Evolutionary conservation across 2,797 vertebrate species (phyloP), one percentile per base, ranked within the genome.

Genomic region (Pipistrellus kuhlii): DNA sequence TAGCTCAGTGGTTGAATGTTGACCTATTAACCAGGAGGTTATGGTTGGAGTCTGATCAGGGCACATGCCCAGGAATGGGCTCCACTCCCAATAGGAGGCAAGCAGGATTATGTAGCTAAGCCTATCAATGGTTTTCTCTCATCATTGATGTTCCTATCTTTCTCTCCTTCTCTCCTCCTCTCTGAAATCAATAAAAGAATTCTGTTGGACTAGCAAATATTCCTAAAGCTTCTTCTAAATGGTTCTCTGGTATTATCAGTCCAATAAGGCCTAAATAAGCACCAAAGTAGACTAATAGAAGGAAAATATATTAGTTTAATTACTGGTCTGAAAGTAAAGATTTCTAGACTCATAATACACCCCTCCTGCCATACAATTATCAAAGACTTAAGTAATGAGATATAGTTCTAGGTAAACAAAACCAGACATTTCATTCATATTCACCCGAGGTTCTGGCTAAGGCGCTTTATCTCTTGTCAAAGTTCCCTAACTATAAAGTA

Each of bases 401-500:
- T 59, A 0, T 57, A 77, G 20, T 8, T 85, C 11, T 13, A 82
- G 25, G 21, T 59, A 85, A 93, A 66, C n/a, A 88, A 92, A 94
- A 4, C 11, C 14, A 88, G 46, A 25, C 13, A 44, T 77, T 80
- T 25, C 35, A 18, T 1, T 17, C 20, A 81, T 23, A 32, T 69
- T 92, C 9, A 57, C 68, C 44, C 84, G 38, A 2, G 21, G 23
- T 32, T 95, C n/a, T 64, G 20, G 9, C 55, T 71, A 88, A 83
- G 15, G 66, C 30, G 21, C 23, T 84, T 87, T 21, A 21, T 64
- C 32, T 76, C 18, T 13, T 88, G 20, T 75, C 62, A 75, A 88
- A 32, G 10, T 82, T 86, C 57, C 48, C 69, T 94, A 95, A 86
- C 38, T 82, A 64, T 72, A 90, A 94, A 91, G 12, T 92, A 69